These are phyloP conservation scores for Eristalis intricaria DNA, from an alignment of 2,888 invertebrate genomes.

Conservation along the genomic window DNA sequence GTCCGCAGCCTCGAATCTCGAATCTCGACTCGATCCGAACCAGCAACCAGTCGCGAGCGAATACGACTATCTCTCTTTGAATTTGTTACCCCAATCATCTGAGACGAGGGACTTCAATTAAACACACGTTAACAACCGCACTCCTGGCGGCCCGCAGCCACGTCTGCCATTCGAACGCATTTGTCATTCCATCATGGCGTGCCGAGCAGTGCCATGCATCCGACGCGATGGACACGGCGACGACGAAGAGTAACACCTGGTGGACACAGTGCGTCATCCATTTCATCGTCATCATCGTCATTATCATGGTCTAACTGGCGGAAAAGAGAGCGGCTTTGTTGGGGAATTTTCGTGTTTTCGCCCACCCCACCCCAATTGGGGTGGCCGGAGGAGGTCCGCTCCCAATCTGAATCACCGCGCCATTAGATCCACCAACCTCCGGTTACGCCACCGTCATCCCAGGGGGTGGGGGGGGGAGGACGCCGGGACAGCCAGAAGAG, in stretches of 20 bases:
- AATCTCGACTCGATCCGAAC: neutral
- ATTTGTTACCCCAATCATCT: conserved; percentile 65
- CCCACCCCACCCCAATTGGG: neutral
- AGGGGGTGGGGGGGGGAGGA: neutral
- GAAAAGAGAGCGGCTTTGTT: conserved; percentile 5
- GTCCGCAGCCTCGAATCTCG: conserved; percentile 38
- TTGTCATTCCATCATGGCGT: conserved; percentile 69
- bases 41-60: neutral
- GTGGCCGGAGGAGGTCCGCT: conserved; percentile 27
- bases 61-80: conserved; percentile 8
- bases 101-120: conserved; percentile 62
- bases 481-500: too few relatives aligned
- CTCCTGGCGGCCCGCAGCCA: conserved; percentile 47
- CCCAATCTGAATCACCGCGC: conserved; percentile 62
- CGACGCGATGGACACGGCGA: conserved; percentile 2
- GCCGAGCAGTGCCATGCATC: conserved; percentile 30
- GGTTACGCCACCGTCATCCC: conserved; percentile 30
- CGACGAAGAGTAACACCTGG: conserved; percentile 57
- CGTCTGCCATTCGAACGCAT: conserved; percentile 41
- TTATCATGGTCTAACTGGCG: conserved; percentile 35
- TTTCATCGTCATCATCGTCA: conserved; percentile 64
- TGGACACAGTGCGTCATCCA: conserved; percentile 69
- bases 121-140: conserved; percentile 71
- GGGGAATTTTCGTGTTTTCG: neutral
- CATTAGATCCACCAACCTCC: conserved; percentile 50